Base-by-base conservation (phyloP, 2,888 invertebrate species). In the Scaptomyza caliginosa region DNA sequence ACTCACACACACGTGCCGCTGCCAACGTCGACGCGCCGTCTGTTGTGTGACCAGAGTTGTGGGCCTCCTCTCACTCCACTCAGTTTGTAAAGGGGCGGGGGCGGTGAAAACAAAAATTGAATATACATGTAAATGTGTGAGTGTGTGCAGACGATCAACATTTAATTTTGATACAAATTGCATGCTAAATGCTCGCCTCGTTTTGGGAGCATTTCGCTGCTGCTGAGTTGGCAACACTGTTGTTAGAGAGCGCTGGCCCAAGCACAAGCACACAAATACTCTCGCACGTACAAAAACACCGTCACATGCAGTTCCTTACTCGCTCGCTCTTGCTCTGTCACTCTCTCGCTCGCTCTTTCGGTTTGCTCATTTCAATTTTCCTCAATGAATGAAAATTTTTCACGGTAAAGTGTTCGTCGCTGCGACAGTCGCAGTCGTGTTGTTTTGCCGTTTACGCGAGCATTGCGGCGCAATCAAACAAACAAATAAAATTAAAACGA, bases 381-480 rank as follows among this genome's bases (percentile, higher is more conserved):
- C 83, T 85, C 88, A 85, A 85, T 85, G 82, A 83, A 83, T 83
- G 84, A 84, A 84, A 86, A 84, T 77, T 85, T 74, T 84, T 87
- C 86, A 85, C 87, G 84, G 86, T 72, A 78, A 79, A 79, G 67
- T 77, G 60, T 49, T 66, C 67, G 66, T 28, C n/a, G 28, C 69
- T 63, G 50, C 54, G 59, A 46, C 59, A 59, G 59, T 73, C 77
- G 52, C 58, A 65, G 50, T 77, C 59, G 63, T 56, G 60, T 74
- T 64, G 70, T 57, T 73, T 69, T 74, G 63, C 58, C 51, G 71
- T 83, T 79, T 74, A 72, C 72, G 74, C 69, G 59, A 73, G 50
- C 72, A 46, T 69, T 56, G 64, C 75, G 39, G 56, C 73, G 40
- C 49, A 49, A 40, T 57, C 75, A 65, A 69, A 51, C 65, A 43